Evolutionary conservation across 2,113 vertebrate genomes (phyloP), one percentile per base, ranked within the genome.

Genomic region (Cephalopholis sonnerati): DNA sequence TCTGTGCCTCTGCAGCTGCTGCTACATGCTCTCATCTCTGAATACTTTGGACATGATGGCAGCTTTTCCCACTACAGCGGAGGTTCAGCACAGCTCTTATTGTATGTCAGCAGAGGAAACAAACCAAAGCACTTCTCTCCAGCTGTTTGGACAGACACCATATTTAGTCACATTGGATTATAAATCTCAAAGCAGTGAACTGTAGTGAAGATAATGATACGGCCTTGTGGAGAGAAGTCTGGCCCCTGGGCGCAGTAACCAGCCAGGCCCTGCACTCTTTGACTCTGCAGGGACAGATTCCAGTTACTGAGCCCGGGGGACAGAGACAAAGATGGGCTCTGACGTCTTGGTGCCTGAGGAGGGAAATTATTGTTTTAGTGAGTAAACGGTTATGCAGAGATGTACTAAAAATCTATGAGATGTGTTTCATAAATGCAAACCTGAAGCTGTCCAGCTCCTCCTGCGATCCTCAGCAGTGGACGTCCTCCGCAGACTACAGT

Each of bases 251-350:
- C 68, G 64, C 92, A 94, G 93, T 93, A 94, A 95, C 93, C 89
- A 92, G 91, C 57, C 80, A 58, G 93, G 74, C 94, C 94, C 94
- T 95, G 93, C 93, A 74, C 74, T 41, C 58, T 75, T 91, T 86
- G 55, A 87, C 25, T 78, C 86, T 81, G 87, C 94, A 95, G 94
- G 94, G 94, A 95, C 94, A 95, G 93, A 95, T 95, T 94, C 94
- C 92, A 95, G 94, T 95, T 95, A 95, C 94, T 95, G 94, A 94
- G 54, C 91, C 91, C 12, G 54, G 90, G 83, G 79, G 85, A 77
- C 93, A 91, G 88, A 89, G 53, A 74, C 17, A 58, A 24, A 57
- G 22, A 6, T 8, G 17, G 22, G 1, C 55, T 32, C 59, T 54
- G 67, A 61, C 29, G 12, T 8, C 41, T 50, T 59, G n/a, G 7